Base-by-base conservation (phyloP, 2,888 invertebrate species). In the Drosophila tripunctata region DNA sequence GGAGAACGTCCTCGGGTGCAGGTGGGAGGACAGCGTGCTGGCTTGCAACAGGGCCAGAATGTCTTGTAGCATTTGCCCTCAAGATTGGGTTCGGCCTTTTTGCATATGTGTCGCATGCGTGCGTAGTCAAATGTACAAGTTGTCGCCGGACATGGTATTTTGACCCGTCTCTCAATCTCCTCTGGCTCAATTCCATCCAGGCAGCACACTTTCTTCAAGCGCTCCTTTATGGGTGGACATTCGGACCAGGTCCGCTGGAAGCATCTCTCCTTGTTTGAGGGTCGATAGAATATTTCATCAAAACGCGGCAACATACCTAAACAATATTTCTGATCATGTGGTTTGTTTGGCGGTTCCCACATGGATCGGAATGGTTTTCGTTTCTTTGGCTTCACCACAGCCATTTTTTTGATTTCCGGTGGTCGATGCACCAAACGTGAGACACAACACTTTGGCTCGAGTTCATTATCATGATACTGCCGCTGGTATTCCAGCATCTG, bases 201-300 rank as follows among this genome's bases (percentile, higher is more conserved):
- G 40, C 79, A 86, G 48, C 87, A 87, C 0, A 81, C 27, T 14
- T 74, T 73, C 12, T 62, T 75, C 19, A 74, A 4, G 1, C 71
- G 69, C 5, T 66, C 45, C 14, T 31, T 48, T 0, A 73, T 27
- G 1, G 58, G 36, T 0, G 83, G 78, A 44, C 85, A 90, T n/a
- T 81, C 78, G 0, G 57, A 14, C 90, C 89, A 90, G 6, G 89
- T 89, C 41, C 88, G 85, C 41, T 83, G 87, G 33, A 63, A 82
- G 31, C 44, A 22, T 2, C 73, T 22, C 1, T 15, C n/a, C 41
- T 70, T 72, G 19, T 71, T 10, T 5, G 66, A 80, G 0, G 87
- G 67, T 4, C 24, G 22, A 38, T 82, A 82, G 51, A 64, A 72
- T 0, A 87, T 44, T 0, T 56, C 64, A 58, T 82, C 82, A 17